Conservation (phyloP, 2,113 vertebrate species). For the Antennarius striatus region DNA sequence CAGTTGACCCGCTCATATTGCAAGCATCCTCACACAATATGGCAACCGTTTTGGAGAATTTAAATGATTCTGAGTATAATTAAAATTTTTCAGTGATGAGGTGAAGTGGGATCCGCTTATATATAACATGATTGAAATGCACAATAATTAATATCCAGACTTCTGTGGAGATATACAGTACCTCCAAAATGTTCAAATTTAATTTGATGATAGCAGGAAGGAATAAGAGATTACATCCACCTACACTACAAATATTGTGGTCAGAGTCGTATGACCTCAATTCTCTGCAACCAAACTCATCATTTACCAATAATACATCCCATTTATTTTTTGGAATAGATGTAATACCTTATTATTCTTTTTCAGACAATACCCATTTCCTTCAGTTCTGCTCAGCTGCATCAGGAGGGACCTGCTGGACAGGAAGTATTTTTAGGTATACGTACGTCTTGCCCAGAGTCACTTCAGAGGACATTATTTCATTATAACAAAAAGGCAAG, state of each 20-base stretch:
- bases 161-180: slow-evolving; percentile 2
- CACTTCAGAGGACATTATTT: background rate
- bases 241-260: slow-evolving; percentile 7
- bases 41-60: slow-evolving; percentile 28
- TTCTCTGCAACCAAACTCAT: slow-evolving; percentile 9
- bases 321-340: slow-evolving; percentile 6
- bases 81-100: slow-evolving; percentile 51
- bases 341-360: too few relatives aligned
- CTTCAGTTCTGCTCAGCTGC: too few relatives aligned
- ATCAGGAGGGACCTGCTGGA: background rate
- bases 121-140: slow-evolving; percentile 3
- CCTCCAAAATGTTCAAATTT: slow-evolving; percentile 2
- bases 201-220: slow-evolving; percentile 18
- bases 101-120: slow-evolving; percentile 11
- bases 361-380: too few relatives aligned
- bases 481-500: too few relatives aligned
- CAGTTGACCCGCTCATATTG: slow-evolving; percentile 44
- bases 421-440: background rate
- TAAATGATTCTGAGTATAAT: slow-evolving; percentile 30
- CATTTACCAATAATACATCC: slow-evolving; percentile 11
- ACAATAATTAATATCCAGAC: slow-evolving; percentile 28
- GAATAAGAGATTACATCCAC: slow-evolving; percentile 26
- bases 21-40: slow-evolving; percentile 16
- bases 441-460: background rate
- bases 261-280: slow-evolving; percentile 3